Conservation (phyloP, 2,888 invertebrate genomes). For the Panopea generosa region DNA sequence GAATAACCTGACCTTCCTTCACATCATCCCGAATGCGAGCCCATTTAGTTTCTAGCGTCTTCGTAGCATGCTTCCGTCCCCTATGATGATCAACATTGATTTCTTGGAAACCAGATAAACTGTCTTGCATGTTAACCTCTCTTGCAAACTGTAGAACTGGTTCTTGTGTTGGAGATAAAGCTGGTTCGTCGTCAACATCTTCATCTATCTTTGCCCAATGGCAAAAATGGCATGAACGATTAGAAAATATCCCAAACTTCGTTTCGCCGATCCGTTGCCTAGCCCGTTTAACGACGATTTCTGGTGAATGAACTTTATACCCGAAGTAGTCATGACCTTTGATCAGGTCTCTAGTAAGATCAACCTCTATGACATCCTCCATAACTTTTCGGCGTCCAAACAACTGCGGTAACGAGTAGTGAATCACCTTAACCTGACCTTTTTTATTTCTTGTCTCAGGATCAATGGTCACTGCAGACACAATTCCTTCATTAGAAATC, state of each 20-base stretch:
- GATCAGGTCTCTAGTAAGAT: slow-evolving; percentile 12
- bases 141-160: neutral
- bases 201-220: slow-evolving; percentile 47
- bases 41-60: slow-evolving; percentile 4
- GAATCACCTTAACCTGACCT: slow-evolving; percentile 28
- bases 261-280: slow-evolving; percentile 42
- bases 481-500: slow-evolving; percentile 27
- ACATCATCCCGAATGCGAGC: slow-evolving; percentile 35
- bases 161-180: neutral
- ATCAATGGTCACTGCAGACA: slow-evolving; percentile 10
- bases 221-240: slow-evolving; percentile 49
- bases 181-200: neutral
- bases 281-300: slow-evolving; percentile 40
- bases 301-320: slow-evolving; percentile 16
- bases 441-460: slow-evolving; percentile 4
- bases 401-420: slow-evolving; percentile 18
- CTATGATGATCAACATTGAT: slow-evolving; percentile 32
- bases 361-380: slow-evolving; percentile 20
- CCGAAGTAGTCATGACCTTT: slow-evolving; percentile 14
- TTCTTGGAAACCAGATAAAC: slow-evolving; percentile 5
- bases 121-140: slow-evolving; percentile 1
- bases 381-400: slow-evolving; percentile 23
- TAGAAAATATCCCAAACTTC: slow-evolving; percentile 30
- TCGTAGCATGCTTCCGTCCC: slow-evolving; percentile 24
- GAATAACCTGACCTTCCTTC: slow-evolving; percentile 22